phyloP scores from a whole-genome alignment of 2,888 invertebrate genomes.

The Chymomyza amoena region DNA sequence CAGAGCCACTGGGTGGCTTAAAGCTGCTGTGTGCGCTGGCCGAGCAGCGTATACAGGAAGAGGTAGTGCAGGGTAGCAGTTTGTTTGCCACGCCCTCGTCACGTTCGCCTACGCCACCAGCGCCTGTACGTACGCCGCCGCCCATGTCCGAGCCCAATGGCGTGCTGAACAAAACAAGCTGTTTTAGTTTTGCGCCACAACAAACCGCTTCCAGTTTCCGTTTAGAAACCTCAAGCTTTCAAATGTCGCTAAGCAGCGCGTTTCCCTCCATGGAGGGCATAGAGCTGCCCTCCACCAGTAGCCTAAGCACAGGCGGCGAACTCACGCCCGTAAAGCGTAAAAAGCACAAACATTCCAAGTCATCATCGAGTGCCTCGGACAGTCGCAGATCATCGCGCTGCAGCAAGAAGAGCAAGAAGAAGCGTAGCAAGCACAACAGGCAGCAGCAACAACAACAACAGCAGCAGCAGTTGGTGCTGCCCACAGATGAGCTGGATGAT shows the following conservation, averaged over 20 bases:
- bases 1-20: slow-evolving; percentile 82
- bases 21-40: slow-evolving; percentile 90
- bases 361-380: slow-evolving; percentile 40
- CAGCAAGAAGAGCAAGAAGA: slow-evolving; percentile 78
- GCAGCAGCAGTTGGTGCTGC: slow-evolving; percentile 44
- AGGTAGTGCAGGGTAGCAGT: slow-evolving; percentile 64
- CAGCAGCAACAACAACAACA: slow-evolving; percentile 52
- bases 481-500: slow-evolving; percentile 53
- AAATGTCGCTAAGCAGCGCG: slow-evolving; percentile 28
- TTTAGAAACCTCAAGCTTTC: slow-evolving; percentile 31
- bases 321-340: slow-evolving; percentile 75
- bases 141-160: not conserved
- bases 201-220: slow-evolving; percentile 21
- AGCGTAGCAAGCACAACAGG: slow-evolving; percentile 65
- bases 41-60: slow-evolving; percentile 89
- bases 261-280: slow-evolving; percentile 74
- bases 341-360: slow-evolving; percentile 80
- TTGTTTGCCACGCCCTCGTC: slow-evolving; percentile 58
- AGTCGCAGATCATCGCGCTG: slow-evolving; percentile 68
- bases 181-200: slow-evolving; percentile 32
- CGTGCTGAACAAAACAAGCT: slow-evolving; percentile 19
- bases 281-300: slow-evolving; percentile 66
- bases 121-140: slow-evolving; percentile 15
- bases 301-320: slow-evolving; percentile 10
- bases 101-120: slow-evolving; percentile 51